A percentile compares a stretch with the other conserved stretches of the same genome.
Conservation (phyloP, 1,140 invertebrate genomes). For the Leptinotarsa defecta region DNA sequence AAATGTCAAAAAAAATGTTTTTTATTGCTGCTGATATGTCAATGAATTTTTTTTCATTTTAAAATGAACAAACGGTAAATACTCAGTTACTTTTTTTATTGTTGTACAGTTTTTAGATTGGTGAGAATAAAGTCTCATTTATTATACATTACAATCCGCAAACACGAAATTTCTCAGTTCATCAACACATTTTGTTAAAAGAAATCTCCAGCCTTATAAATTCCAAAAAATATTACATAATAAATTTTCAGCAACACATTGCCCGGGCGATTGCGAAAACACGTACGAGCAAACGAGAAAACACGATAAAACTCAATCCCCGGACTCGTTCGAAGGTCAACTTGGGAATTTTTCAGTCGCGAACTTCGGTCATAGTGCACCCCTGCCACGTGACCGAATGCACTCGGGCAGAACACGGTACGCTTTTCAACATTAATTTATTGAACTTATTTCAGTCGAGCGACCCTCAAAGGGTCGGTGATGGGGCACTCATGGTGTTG, state of each 20-base stretch:
- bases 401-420: constrained; percentile 11
- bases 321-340: neutral
- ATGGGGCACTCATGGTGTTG: constrained; percentile 16
- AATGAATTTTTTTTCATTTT: no score
- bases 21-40: no score
- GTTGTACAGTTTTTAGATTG: no score
- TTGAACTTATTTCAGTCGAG: constrained; percentile 15
- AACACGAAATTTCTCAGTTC: neutral
- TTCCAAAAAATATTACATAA: neutral
- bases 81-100: no score
- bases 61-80: no score
- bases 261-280: neutral
- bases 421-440: constrained; percentile 21
- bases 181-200: neutral
- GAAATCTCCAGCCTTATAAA: neutral
- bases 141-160: no score
- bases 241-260: neutral
- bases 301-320: constrained; percentile 5
- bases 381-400: constrained; percentile 17
- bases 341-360: neutral
- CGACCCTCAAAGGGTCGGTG: constrained; percentile 13
- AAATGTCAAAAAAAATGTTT: no score
- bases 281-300: neutral
- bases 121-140: no score
- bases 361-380: constrained; percentile 10